Evolutionary conservation across 2,888 invertebrate genomes (phyloP).

Genomic region (Phymatocera aterrima): DNA sequence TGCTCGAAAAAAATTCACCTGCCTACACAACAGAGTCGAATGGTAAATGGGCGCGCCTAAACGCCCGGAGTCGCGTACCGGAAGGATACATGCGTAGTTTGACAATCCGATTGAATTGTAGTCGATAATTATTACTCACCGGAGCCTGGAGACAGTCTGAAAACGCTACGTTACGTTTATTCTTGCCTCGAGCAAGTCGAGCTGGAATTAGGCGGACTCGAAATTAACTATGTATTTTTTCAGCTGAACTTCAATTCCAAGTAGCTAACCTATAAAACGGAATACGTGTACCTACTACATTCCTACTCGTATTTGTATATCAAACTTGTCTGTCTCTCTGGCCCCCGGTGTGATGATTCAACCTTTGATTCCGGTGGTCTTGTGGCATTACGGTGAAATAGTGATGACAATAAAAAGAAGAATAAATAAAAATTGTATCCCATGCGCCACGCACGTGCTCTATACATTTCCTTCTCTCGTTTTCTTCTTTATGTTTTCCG

Average conservation of each 20-base stretch:
- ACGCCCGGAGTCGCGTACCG: too few relatives aligned
- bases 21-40: too few relatives aligned
- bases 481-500: background rate
- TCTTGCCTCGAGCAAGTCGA: background rate
- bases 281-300: too few relatives aligned
- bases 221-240: background rate
- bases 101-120: slow-evolving; percentile 62
- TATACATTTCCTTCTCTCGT: background rate
- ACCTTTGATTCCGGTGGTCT: background rate
- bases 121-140: slow-evolving; percentile 57
- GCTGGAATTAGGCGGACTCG: background rate
- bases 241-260: background rate
- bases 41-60: slow-evolving; percentile 1
- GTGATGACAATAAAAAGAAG: background rate
- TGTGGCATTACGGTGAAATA: background rate
- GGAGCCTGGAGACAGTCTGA: background rate
- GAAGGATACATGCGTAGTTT: slow-evolving; percentile 59
- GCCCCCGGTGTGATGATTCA: background rate
- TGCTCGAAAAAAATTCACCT: background rate
- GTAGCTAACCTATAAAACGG: background rate
- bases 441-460: slow-evolving; percentile 6
- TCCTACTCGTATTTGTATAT: too few relatives aligned
- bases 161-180: too few relatives aligned
- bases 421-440: background rate
- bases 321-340: background rate